Conservation (phyloP, 2,797 vertebrate species). For the Allobates femoralis region DNA sequence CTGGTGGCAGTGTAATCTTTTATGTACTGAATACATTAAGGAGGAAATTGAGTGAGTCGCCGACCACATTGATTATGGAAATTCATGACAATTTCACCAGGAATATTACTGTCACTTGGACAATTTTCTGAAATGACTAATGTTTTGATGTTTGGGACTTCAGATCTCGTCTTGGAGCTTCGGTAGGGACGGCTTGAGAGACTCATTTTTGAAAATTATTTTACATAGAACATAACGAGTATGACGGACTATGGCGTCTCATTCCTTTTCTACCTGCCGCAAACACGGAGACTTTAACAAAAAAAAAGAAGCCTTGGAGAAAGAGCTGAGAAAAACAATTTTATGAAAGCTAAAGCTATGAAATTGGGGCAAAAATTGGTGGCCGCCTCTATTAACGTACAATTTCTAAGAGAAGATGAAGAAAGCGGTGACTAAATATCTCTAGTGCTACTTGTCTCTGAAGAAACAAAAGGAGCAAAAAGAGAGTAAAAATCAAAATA, state of each 20-base stretch:
- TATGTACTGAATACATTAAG: constrained; percentile 54
- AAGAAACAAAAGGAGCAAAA: too few species aligned
- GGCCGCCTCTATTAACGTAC: not conserved
- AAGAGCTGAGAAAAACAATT: not conserved
- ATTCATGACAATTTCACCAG: constrained; percentile 55
- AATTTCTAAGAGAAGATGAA: not conserved
- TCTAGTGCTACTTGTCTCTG: too few species aligned
- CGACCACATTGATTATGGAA: constrained; percentile 68
- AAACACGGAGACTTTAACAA: not conserved
- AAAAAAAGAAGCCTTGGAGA: not conserved
- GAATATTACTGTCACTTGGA: not conserved
- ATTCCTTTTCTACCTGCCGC: not conserved
- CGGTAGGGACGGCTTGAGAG: not conserved
- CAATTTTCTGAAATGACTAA: constrained; percentile 49
- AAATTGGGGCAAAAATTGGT: not conserved
- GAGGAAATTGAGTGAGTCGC: constrained; percentile 56
- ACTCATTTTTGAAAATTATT: constrained; percentile 5
- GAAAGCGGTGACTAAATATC: not conserved
- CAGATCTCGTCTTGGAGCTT: constrained; percentile 33
- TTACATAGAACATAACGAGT: not conserved
- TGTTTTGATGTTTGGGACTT: constrained; percentile 39
- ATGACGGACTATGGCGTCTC: not conserved
- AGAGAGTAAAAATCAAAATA: too few species aligned
- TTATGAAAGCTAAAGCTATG: not conserved
- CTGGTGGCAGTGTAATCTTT: constrained; percentile 58